Evolutionary conservation across 2,797 vertebrate genomes (phyloP), one percentile per base, ranked within the genome.

Genomic region (Bryconaethiops microstoma): DNA sequence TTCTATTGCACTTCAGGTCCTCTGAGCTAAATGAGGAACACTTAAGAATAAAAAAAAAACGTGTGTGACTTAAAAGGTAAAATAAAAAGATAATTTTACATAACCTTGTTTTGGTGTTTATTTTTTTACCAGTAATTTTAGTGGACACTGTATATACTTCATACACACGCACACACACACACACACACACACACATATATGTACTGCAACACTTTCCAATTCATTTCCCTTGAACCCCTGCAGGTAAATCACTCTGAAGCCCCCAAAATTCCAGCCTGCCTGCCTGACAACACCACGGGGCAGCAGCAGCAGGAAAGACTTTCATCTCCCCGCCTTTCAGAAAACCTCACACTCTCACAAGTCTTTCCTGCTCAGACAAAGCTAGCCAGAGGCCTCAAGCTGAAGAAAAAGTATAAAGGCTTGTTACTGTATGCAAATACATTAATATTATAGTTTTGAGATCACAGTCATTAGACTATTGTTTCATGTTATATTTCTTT

Each of bases 341-440:
- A 59, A 74, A 74, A 50, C 59, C 60, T 77, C 50, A 71, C 25
- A 50, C 65, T 73, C 19, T 67, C 8, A 25, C 75, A 76, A 21
- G 55, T 82, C 48, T 74, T 82, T 70, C 9, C 55, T 55, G 16
- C 42, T 64, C 48, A 84, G 45, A 80, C 60, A 12, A 29, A 68
- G 45, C 50, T 48, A 74, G 54, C 68, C 57, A 25, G 59, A 72
- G 62, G 35, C 45, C 59, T 25, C 25, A n/a, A 81, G 45, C 68
- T 23, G 52, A 74, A 68, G 64, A 76, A 68, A 65, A 55, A 65
- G 19, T 25, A 64, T 39, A 82, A 71, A 70, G 4, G 48, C 29
- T 72, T 77, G 57, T 80, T 29, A 60, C 70, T 40, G 29, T 29
- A 29, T 75, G 65, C 21, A 70, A 87, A 85, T 88, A 86, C 89